Evolutionary conservation across 30 jellyfish, hydroid and myxozoan species (phyloP).

Genomic region (Turritopsis rubra): DNA sequence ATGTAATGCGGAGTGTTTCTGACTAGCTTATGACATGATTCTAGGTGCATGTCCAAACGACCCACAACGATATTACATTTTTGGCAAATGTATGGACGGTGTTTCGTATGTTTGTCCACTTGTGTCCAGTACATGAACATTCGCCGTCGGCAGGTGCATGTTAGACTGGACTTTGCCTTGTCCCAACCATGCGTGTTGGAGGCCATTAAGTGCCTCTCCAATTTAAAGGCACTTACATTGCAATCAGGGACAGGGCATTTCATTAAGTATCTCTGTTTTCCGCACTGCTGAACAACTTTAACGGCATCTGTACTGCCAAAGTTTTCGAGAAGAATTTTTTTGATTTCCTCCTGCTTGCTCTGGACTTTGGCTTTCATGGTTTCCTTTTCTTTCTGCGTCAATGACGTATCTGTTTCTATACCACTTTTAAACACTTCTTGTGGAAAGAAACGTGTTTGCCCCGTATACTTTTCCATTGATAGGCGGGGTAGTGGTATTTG

Average conservation of each 20-base stretch:
- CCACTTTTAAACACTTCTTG: background rate
- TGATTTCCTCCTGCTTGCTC: background rate
- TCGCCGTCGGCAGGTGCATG: too few species aligned
- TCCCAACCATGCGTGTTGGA: too few species aligned
- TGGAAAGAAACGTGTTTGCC: background rate
- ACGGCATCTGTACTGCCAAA: background rate
- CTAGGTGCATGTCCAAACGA: too few species aligned
- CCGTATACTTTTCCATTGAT: background rate
- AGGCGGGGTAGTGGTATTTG: too few species aligned
- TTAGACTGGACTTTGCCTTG: too few species aligned
- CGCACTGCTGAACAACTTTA: background rate
- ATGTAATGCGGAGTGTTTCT: too few species aligned
- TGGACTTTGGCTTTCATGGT: background rate
- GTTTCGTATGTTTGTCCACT: too few species aligned
- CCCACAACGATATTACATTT: too few species aligned
- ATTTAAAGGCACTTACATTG: background rate
- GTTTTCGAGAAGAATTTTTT: background rate
- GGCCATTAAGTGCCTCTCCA: background rate
- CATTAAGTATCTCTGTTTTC: background rate
- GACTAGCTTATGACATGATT: too few species aligned
- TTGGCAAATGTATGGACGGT: too few species aligned
- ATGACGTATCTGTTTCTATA: background rate
- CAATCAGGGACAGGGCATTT: background rate
- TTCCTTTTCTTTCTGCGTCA: background rate
- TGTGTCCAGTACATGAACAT: too few species aligned